phyloP scores from a whole-genome alignment of 2,797 vertebrate genomes.

The Spondyliosoma cantharus region DNA sequence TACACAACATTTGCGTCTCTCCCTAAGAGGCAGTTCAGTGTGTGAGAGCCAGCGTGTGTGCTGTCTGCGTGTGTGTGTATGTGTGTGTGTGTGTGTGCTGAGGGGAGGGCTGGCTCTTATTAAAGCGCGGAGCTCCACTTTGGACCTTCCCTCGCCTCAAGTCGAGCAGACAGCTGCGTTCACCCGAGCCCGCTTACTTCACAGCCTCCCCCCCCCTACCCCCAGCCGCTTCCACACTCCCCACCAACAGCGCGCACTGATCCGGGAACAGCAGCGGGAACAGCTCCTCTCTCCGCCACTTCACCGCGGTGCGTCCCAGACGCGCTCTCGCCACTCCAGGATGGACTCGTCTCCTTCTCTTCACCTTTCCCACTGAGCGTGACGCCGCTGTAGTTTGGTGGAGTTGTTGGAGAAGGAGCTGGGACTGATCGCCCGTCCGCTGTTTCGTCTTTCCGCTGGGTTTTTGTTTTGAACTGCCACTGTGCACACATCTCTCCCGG shows the following conservation, averaged over 20 bases:
- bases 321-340: conserved; percentile 54
- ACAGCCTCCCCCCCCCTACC: conserved; percentile 59
- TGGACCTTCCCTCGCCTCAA: conserved; percentile 66
- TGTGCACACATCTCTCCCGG: not conserved
- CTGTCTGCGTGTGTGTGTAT: not conserved
- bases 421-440: conserved; percentile 23
- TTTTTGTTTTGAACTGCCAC: conserved; percentile 11
- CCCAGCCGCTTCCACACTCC: conserved; percentile 21
- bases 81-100: not conserved
- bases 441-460: not conserved
- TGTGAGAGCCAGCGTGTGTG: not conserved
- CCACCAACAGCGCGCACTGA: conserved; percentile 24
- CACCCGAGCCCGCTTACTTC: conserved; percentile 63
- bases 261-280: conserved; percentile 43
- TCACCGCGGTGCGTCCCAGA: conserved; percentile 46
- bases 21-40: not conserved
- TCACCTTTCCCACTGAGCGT: conserved; percentile 42
- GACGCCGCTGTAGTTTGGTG: conserved; percentile 46
- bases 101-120: conserved; percentile 41
- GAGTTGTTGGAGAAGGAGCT: conserved; percentile 45
- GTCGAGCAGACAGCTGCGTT: conserved; percentile 74
- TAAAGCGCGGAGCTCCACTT: conserved; percentile 51
- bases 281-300: conserved; percentile 21
- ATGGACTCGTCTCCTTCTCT: conserved; percentile 55
- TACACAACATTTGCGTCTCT: not conserved